Evolutionary conservation across 2,888 invertebrate genomes (phyloP).

Genomic region (Tetragonula carbonaria): DNA sequence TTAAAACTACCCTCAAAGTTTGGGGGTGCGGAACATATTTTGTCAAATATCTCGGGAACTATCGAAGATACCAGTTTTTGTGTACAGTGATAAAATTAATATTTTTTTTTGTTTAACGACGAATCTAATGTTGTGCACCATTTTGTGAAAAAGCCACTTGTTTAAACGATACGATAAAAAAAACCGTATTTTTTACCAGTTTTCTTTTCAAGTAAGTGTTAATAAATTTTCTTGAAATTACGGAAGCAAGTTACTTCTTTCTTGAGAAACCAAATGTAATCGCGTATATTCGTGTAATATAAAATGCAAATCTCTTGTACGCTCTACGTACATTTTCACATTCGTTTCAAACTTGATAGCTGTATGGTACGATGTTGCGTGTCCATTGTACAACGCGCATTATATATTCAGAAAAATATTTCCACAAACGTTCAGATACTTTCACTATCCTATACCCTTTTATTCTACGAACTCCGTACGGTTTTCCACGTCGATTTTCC

Average conservation of each 20-base stretch:
- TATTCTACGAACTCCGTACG: no score
- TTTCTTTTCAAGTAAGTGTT: no score
- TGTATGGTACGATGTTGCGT: conserved; percentile 62
- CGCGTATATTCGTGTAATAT: not conserved
- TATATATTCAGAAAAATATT: not conserved
- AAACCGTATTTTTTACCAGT: no score
- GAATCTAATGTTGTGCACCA: no score
- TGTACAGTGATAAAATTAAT: no score
- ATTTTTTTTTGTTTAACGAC: no score
- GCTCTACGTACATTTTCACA: conserved; percentile 72
- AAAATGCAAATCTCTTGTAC: not conserved
- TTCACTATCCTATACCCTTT: conserved; percentile 49
- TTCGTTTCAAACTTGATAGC: not conserved
- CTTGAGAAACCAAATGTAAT: not conserved
- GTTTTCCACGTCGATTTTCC: conserved; percentile 79
- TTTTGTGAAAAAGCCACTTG: no score
- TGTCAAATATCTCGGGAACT: no score
- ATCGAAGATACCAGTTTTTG: no score
- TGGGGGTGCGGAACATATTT: no score
- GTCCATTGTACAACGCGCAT: conserved; percentile 69
- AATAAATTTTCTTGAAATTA: not conserved
- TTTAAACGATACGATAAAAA: no score
- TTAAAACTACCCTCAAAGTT: no score
- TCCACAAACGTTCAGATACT: conserved; percentile 42
- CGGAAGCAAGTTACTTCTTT: not conserved